These are phyloP conservation scores for Zonitis immaculata DNA, from an alignment of 2,888 invertebrate genomes.

Conservation along the genomic window DNA sequence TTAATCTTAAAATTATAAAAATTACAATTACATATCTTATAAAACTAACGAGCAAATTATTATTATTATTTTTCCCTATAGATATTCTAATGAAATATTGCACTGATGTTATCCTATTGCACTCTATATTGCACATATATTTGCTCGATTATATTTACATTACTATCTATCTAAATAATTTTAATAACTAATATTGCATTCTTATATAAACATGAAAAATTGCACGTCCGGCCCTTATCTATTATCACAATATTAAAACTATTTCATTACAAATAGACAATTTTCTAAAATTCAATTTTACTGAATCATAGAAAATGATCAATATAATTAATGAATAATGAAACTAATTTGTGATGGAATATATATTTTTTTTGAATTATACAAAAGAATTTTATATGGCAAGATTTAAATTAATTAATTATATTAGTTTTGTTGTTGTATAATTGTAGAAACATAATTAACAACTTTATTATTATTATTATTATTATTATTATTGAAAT, in stretches of 20 bases:
- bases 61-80: too few relatives aligned
- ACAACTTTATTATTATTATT: conserved; percentile 51
- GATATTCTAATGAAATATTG: conserved; percentile 20
- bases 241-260: conserved; percentile 39
- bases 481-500: too few relatives aligned
- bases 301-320: too few relatives aligned
- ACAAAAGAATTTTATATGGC: too few relatives aligned
- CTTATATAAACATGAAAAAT: conserved; percentile 25
- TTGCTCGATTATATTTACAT: not conserved
- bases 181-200: conserved; percentile 29
- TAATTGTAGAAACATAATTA: conserved; percentile 46
- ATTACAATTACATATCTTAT: too few relatives aligned
- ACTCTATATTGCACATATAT: conserved; percentile 22
- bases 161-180: too few relatives aligned
- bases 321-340: too few relatives aligned
- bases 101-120: conserved; percentile 12
- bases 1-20: too few relatives aligned
- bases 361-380: too few relatives aligned
- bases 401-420: not conserved
- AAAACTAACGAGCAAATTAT: conserved; percentile 6
- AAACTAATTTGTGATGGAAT: too few relatives aligned
- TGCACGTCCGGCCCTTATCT: conserved; percentile 46
- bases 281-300: not conserved
- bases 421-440: conserved; percentile 37
- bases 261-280: too few relatives aligned